A percentile compares a stretch with the other conserved stretches of the same genome.
phyloP scores from a whole-genome alignment of 2,113 vertebrate species.

The Ameiurus melas region DNA sequence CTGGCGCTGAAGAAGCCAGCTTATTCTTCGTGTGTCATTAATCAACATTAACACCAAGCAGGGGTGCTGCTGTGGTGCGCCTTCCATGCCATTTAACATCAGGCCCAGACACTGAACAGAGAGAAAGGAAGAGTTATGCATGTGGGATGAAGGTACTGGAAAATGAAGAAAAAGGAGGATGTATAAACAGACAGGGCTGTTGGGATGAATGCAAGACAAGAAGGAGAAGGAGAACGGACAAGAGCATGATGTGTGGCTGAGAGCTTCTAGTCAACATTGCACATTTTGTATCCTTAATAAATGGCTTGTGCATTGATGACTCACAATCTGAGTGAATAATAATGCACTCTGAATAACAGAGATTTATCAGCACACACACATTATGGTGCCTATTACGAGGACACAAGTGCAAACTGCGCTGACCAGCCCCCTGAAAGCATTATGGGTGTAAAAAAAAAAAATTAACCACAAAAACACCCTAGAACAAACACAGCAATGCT shows the following conservation, averaged over 20 bases:
- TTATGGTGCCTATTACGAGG: conserved; percentile 45
- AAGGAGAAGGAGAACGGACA: not conserved
- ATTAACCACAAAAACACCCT: not conserved
- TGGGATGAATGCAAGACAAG: not conserved
- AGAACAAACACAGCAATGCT: not conserved
- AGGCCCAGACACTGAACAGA: conserved; percentile 23
- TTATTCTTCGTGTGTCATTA: conserved; percentile 45
- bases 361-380: not conserved
- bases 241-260: not conserved
- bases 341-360: conserved; percentile 30
- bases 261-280: not conserved
- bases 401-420: conserved; percentile 38
- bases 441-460: conserved; percentile 45
- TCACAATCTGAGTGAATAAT: conserved; percentile 3
- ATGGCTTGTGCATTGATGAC: not conserved
- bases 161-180: conserved; percentile 12
- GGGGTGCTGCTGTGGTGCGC: not conserved
- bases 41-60: conserved; percentile 53
- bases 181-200: not conserved
- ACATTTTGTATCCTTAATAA: conserved; percentile 5
- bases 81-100: conserved; percentile 47
- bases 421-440: conserved; percentile 58
- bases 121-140: not conserved
- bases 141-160: not conserved
- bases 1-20: conserved; percentile 30